Base-by-base conservation (phyloP, 2,888 invertebrate species). In the Macrophya annulata region DNA sequence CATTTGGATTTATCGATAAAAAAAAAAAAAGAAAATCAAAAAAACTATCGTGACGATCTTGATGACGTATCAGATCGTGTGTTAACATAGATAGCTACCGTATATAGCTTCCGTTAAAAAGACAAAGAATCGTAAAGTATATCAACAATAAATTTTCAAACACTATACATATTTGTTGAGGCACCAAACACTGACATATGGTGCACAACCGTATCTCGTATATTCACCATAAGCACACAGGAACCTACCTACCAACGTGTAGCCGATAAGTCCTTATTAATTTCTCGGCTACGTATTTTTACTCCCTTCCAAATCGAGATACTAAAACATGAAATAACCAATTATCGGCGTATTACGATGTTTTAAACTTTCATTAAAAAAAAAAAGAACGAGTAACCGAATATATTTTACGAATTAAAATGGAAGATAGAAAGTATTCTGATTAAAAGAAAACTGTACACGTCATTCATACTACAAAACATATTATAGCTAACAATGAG, bases 241-340 rank as follows among this genome's bases (percentile, higher is more conserved):
- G 40, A 25, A 21, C 31, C 31, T 31, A 31, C 31, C 59, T 68
- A 21, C 51, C 71, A 12, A 68, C 43, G 65, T 65, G 68, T 43
- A 82, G 9, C 85, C 85, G 85, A 85, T 85, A 85, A 85, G 85
- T 85, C 85, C 85, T 85, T 85, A 85, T 85, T 85, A 85, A 85
- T 85, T 85, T 84, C 74, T 71, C 74, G 37, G 10, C 51, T 40
- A 51, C n/a, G 15, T 62, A 25, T 51, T 10, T 21, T 51, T 12
- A 21, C 12, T 37, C 37, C 68, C 68, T 62, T n/a, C 21, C 21
- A 65, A 65, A 65, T 65, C 77, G 9, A 77, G 55, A 51, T 77
- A 51, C 77, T 21, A 37, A 21, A 77, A 37, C 31, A 55, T 12
- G 31, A 55, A 77, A n/a, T 12, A 77, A 37, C 21, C 9, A 55